These are phyloP conservation scores for Percina caprodes DNA, from an alignment of 2,113 vertebrate genomes.

Conservation along the genomic window DNA sequence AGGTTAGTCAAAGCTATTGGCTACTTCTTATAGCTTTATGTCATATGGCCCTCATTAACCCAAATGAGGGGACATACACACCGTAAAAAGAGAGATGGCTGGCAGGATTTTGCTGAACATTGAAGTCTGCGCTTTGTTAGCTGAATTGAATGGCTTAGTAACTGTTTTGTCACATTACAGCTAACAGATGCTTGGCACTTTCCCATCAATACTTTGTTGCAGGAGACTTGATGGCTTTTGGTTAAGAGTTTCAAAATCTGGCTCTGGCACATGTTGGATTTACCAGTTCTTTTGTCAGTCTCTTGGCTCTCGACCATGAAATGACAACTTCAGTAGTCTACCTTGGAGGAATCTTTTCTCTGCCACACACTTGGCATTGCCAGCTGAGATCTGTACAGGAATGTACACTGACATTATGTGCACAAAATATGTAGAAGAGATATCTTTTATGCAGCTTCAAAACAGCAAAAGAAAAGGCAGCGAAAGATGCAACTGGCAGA, in stretches of 20 bases:
- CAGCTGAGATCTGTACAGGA: constrained; percentile 26
- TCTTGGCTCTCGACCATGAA: constrained; percentile 54
- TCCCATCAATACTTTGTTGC: constrained; percentile 1
- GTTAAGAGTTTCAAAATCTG: constrained; percentile 48
- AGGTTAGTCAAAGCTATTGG: neutral
- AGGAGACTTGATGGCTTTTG: constrained; percentile 25
- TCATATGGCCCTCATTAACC: neutral
- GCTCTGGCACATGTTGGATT: constrained; percentile 34
- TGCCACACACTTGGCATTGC: constrained; percentile 4
- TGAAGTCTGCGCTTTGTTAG: constrained; percentile 17
- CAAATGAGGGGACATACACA: neutral
- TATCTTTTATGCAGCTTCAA: neutral
- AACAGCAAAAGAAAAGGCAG: neutral
- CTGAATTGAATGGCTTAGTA: constrained; percentile 29
- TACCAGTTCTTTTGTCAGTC: constrained; percentile 56
- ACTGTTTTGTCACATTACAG: constrained; percentile 33
- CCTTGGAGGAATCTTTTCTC: constrained; percentile 37
- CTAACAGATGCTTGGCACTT: constrained; percentile 47
- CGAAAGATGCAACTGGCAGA: neutral
- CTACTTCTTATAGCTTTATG: neutral
- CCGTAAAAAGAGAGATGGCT: neutral
- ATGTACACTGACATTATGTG: neutral
- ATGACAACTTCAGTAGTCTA: constrained; percentile 31
- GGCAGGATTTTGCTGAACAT: neutral
- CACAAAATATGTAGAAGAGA: neutral